Evolutionary conservation across 1,140 invertebrate species (phyloP).

Genomic region (Riptortus pedestris): DNA sequence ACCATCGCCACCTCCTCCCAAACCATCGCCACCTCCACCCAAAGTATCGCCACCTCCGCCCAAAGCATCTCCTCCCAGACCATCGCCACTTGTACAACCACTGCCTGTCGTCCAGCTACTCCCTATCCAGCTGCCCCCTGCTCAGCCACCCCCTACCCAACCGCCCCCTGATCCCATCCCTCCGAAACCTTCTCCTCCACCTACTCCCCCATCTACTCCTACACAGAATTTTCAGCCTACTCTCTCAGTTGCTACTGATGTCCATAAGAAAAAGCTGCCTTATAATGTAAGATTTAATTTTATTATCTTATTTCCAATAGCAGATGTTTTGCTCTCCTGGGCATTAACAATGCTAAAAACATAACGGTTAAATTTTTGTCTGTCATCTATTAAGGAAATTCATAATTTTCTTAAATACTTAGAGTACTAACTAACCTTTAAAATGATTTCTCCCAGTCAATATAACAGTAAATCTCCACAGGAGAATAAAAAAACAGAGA

Average conservation of each 20-base stretch:
- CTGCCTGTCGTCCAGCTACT: too few species aligned
- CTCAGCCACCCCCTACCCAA: not conserved
- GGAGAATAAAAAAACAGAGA: too few species aligned
- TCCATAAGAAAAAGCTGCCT: conserved; percentile 37
- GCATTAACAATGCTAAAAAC: too few species aligned
- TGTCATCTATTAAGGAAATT: too few species aligned
- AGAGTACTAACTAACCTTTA: too few species aligned
- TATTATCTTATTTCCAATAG: too few species aligned
- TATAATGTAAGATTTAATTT: conserved; percentile 41
- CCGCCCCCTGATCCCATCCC: not conserved
- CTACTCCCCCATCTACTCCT: not conserved
- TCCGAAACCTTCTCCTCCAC: not conserved
- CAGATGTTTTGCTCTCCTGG: too few species aligned
- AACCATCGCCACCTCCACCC: not conserved
- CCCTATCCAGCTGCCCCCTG: not conserved
- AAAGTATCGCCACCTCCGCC: not conserved
- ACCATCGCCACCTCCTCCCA: not conserved
- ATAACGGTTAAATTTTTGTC: too few species aligned
- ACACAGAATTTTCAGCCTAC: not conserved
- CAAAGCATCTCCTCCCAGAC: not conserved
- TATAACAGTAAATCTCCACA: too few species aligned
- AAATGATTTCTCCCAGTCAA: too few species aligned
- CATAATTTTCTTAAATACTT: too few species aligned
- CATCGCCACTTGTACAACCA: not conserved
- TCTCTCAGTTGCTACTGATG: conserved; percentile 23